phyloP scores from a whole-genome alignment of 2,888 invertebrate species.

The Polymixis flavicincta region DNA sequence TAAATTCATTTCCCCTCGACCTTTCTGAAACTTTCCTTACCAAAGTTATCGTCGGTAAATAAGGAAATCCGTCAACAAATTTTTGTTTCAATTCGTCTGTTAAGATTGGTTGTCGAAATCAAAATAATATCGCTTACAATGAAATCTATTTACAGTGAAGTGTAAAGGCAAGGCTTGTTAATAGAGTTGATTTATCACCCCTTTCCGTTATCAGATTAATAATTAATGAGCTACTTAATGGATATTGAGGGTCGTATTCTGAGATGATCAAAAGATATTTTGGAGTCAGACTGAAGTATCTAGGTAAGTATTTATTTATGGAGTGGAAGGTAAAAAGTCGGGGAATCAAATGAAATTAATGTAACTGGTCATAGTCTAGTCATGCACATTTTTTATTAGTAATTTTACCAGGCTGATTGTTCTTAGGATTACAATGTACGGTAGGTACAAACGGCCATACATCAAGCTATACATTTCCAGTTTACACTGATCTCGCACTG shows the following conservation, averaged over 20 bases:
- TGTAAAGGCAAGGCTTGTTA: slow-evolving; percentile 47
- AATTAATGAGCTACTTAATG: slow-evolving; percentile 55
- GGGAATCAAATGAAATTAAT: neutral
- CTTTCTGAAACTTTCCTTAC: slow-evolving; percentile 26
- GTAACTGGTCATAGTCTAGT: neutral
- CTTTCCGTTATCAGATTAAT: slow-evolving; percentile 54
- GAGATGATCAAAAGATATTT: slow-evolving; percentile 53
- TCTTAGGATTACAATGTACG: neutral
- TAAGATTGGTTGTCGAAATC: slow-evolving; percentile 40
- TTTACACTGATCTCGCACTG: too few relatives aligned
- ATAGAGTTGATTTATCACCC: slow-evolving; percentile 56
- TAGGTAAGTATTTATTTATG: slow-evolving; percentile 17
- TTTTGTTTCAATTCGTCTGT: slow-evolving; percentile 45
- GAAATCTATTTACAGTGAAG: slow-evolving; percentile 39
- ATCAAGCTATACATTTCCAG: too few relatives aligned
- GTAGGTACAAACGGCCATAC: too few relatives aligned
- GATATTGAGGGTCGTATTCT: slow-evolving; percentile 41
- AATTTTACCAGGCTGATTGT: neutral
- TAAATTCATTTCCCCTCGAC: slow-evolving; percentile 28
- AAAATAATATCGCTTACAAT: slow-evolving; percentile 53
- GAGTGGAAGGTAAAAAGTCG: slow-evolving; percentile 22
- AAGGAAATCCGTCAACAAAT: slow-evolving; percentile 51
- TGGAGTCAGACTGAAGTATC: slow-evolving; percentile 19
- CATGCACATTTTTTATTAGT: too few relatives aligned
- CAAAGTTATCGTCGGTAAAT: slow-evolving; percentile 38